Evolutionary conservation across 2,888 invertebrate species (phyloP).

Genomic region (Ochropacha duplaris): DNA sequence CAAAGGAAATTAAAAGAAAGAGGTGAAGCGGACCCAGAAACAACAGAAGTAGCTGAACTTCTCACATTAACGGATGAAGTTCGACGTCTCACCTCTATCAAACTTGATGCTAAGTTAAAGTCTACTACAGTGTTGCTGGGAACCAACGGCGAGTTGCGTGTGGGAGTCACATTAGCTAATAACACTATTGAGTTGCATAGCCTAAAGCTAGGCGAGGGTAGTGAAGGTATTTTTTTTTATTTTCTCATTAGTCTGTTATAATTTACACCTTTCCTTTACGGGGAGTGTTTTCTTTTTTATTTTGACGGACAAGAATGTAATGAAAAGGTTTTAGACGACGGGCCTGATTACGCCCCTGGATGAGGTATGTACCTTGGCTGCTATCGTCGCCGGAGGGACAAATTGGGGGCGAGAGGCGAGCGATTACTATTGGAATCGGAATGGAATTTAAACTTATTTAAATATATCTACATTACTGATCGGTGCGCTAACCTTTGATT

Average conservation of each 20-base stretch:
- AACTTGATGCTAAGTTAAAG: slow-evolving; percentile 87
- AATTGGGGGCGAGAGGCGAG: too few species aligned
- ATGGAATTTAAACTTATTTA: too few species aligned
- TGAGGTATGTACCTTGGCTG: too few species aligned
- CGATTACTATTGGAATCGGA: too few species aligned
- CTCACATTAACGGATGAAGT: slow-evolving; percentile 89
- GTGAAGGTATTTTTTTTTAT: slow-evolving; percentile 78
- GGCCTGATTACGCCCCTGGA: too few species aligned
- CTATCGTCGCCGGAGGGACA: too few species aligned
- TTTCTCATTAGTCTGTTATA: slow-evolving; percentile 6
- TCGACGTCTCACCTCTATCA: slow-evolving; percentile 85
- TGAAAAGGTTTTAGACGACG: too few species aligned
- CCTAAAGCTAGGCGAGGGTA: slow-evolving; percentile 74
- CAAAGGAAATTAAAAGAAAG: slow-evolving; percentile 64
- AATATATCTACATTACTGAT: too few species aligned
- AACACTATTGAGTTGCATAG: slow-evolving; percentile 90
- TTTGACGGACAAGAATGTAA: too few species aligned
- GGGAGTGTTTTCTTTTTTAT: too few species aligned
- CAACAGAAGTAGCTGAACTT: slow-evolving; percentile 54
- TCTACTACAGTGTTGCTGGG: slow-evolving; percentile 87
- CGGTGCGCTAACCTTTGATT: too few species aligned
- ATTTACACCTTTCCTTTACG: too few species aligned
- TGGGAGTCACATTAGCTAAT: slow-evolving; percentile 86
- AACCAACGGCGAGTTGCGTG: slow-evolving; percentile 86
- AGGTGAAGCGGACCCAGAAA: slow-evolving; percentile 55